These are phyloP conservation scores for Ataeniobius toweri DNA, from an alignment of 2,797 vertebrate species.

Conservation along the genomic window DNA sequence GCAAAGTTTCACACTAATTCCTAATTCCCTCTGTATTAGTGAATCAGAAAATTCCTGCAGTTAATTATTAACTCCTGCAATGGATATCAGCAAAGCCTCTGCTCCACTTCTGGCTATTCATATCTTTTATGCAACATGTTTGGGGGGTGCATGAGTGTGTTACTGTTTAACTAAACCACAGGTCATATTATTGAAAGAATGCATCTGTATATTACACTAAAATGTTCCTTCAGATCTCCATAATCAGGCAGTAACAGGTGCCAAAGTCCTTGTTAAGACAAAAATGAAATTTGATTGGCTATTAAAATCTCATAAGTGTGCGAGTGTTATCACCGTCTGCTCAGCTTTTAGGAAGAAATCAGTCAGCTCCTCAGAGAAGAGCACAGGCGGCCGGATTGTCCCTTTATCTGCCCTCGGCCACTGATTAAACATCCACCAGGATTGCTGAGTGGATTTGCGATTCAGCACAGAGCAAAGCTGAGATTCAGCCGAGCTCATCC, in stretches of 20 bases:
- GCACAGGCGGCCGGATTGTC: conserved; percentile 6
- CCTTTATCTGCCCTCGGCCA: conserved; percentile 30
- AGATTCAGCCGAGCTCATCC: conserved; percentile 31
- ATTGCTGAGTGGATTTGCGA: conserved; percentile 42
- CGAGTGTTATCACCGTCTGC: conserved; percentile 1
- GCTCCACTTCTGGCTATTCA: neutral
- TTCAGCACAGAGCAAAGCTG: conserved; percentile 30
- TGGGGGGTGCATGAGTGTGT: neutral
- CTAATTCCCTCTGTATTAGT: conserved; percentile 7
- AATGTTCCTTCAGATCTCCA: neutral
- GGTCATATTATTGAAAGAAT: neutral
- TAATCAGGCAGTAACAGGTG: conserved; percentile 7
- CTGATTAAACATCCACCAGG: conserved; percentile 37
- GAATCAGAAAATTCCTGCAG: conserved; percentile 17
- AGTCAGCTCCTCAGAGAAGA: conserved; percentile 11
- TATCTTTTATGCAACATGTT: neutral
- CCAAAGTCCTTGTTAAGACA: neutral
- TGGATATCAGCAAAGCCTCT: neutral
- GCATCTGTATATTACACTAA: neutral
- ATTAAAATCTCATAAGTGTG: conserved; percentile 20
- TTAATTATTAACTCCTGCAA: conserved; percentile 28
- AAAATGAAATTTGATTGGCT: conserved; percentile 12
- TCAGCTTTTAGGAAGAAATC: conserved; percentile 5
- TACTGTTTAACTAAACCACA: neutral
- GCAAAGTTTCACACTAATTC: conserved; percentile 2